These are phyloP conservation scores for Mus spretus DNA, from an alignment of 2,797 vertebrate species.

Conservation along the genomic window DNA sequence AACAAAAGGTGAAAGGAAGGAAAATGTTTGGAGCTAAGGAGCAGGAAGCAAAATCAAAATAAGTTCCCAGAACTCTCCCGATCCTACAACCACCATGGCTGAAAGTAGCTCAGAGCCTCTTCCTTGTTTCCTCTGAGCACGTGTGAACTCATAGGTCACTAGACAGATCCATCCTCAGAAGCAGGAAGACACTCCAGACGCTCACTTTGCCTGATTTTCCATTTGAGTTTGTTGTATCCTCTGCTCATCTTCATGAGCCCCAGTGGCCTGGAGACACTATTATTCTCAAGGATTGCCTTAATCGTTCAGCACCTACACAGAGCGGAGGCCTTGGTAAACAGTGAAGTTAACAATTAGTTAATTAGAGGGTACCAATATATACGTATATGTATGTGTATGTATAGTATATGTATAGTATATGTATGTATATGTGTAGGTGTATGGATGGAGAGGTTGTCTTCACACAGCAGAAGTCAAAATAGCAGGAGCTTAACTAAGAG, in stretches of 20 bases:
- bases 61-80: conserved; percentile 27
- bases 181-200: background rate
- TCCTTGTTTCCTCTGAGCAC: conserved; percentile 5
- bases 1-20: background rate
- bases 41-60: conserved; percentile 54
- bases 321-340: background rate
- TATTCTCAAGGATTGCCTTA: background rate
- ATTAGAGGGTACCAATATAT: background rate
- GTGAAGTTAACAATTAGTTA: background rate
- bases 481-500: background rate
- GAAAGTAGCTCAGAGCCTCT: background rate
- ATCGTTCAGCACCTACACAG: conserved; percentile 4
- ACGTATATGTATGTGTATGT: background rate
- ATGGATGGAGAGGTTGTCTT: background rate
- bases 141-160: background rate
- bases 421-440: background rate
- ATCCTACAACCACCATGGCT: background rate
- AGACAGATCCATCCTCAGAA: conserved; percentile 5
- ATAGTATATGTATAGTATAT: too few relatives aligned
- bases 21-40: conserved; percentile 6
- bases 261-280: background rate
- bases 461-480: conserved; percentile 4
- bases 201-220: conserved; percentile 24
- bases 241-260: conserved; percentile 6
- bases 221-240: conserved; percentile 23